Conservation (phyloP, 2,113 vertebrate species). For the Plecotus auritus region DNA sequence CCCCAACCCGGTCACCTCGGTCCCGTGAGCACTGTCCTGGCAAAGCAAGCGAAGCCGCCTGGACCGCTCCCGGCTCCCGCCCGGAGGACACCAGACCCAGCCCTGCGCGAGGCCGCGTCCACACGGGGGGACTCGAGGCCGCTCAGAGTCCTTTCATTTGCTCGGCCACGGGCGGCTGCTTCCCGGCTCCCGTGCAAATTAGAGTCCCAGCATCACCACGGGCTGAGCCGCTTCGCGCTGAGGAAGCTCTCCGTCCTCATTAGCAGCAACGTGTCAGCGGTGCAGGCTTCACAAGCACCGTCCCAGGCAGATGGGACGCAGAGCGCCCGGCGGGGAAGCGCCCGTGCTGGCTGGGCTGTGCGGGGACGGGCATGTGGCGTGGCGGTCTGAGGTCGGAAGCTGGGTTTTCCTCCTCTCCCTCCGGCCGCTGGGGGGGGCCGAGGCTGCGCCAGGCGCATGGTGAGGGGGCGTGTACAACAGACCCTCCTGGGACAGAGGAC, state of each 20-base stretch:
- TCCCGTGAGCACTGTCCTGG: not conserved
- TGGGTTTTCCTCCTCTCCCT: not conserved
- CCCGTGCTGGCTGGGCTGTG: rapidly evolving
- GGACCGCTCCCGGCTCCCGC: no score
- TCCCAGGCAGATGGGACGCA: not conserved
- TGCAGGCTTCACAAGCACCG: not conserved
- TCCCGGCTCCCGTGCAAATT: not conserved
- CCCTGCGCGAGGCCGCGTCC: not conserved
- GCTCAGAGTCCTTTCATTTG: not conserved
- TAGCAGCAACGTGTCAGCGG: not conserved
- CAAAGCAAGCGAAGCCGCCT: not conserved
- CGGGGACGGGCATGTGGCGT: not conserved
- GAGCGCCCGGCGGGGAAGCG: not conserved
- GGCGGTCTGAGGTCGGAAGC: not conserved
- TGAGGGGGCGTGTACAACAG: rapidly evolving
- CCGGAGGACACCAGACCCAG: not conserved
- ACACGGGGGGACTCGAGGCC: not conserved
- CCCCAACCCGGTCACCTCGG: rapidly evolving
- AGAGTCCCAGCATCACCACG: not conserved
- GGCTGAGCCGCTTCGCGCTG: no score
- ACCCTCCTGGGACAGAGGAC: not conserved
- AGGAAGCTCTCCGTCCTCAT: not conserved
- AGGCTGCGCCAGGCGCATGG: not conserved
- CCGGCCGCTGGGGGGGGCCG: not conserved
- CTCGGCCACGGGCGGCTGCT: not conserved